Percentiles rank a stretch among this genome's conserved stretches.
phyloP scores from a whole-genome alignment of 2,797 vertebrate genomes.

The Lepus townsendii region DNA sequence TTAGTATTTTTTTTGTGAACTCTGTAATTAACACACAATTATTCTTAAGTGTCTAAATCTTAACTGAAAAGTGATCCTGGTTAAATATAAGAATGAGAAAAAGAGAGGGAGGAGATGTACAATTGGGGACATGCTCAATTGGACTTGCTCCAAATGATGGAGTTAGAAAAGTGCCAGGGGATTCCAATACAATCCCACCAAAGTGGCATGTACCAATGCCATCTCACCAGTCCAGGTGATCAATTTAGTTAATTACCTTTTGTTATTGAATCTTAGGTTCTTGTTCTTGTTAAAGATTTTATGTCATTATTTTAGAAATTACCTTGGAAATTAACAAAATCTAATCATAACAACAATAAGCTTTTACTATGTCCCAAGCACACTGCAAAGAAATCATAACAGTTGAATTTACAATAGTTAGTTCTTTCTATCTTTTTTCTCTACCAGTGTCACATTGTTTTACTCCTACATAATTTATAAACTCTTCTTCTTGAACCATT shows the following conservation, averaged over 20 bases:
- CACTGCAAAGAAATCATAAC: not conserved
- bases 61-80: too few relatives aligned
- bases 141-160: too few relatives aligned
- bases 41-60: too few relatives aligned
- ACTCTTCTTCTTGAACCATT: not conserved
- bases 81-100: too few relatives aligned
- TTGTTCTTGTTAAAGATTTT: not conserved
- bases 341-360: not conserved
- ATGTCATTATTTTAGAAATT: not conserved
- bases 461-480: not conserved
- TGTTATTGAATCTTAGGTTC: constrained; percentile 1
- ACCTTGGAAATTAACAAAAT: not conserved
- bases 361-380: not conserved
- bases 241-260: not conserved
- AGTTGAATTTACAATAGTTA: not conserved
- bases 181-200: too few relatives aligned
- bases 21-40: too few relatives aligned
- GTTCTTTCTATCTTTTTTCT: not conserved
- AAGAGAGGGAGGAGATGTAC: too few relatives aligned
- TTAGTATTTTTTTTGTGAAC: too few relatives aligned
- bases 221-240: too few relatives aligned
- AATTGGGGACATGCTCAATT: too few relatives aligned
- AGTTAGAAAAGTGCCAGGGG: too few relatives aligned
- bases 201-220: too few relatives aligned
- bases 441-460: not conserved